Evolutionary conservation across 2,113 vertebrate species (phyloP), one percentile per base, ranked within the genome.

Genomic region (Paraplagusia blochii): DNA sequence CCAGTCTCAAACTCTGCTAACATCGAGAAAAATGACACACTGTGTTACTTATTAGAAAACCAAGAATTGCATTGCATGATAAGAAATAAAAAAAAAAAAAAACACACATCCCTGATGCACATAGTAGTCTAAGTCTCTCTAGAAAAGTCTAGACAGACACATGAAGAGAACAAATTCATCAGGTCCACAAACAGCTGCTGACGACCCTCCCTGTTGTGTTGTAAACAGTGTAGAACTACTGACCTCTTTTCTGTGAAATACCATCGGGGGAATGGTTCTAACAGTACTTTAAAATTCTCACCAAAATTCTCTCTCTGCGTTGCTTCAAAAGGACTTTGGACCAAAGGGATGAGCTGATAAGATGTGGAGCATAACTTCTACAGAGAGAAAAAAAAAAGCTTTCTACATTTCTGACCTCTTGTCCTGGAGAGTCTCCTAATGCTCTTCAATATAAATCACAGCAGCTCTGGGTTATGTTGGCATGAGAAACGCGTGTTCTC

Each of bases 381-480:
- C 22, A 29, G 42, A 51, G 59, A 77, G 38, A 58, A 50, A 67
- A 36, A 49, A 2, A 40, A 39, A 63, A 71, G 38, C 66, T 46
- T 59, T 52, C 73, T 69, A 70, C 63, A 77, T 71, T 43, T 56
- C 19, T 85, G 80, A 85, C 78, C 81, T 64, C 76, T 83, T 18
- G 33, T 77, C 69, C 72, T 72, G 74, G 61, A 80, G 75, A 66
- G 68, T 66, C 76, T 74, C 7, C 65, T 74, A 74, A 76, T 57
- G 8, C 65, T 36, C 38, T 11, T 4, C 3, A 11, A 78, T 73
- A 84, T 86, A 81, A 82, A 86, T 86, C 85, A 66, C 63, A 4
- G 80, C 77, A 69, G 83, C 75, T 63, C 83, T 88, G 85, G 75
- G 48, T 79, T 83, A 69, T 78, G 77, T 86, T 86, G 77, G 69